Evolutionary conservation across 2,113 vertebrate genomes (phyloP), one percentile per base, ranked within the genome.

Genomic region (Maccullochella peelii): DNA sequence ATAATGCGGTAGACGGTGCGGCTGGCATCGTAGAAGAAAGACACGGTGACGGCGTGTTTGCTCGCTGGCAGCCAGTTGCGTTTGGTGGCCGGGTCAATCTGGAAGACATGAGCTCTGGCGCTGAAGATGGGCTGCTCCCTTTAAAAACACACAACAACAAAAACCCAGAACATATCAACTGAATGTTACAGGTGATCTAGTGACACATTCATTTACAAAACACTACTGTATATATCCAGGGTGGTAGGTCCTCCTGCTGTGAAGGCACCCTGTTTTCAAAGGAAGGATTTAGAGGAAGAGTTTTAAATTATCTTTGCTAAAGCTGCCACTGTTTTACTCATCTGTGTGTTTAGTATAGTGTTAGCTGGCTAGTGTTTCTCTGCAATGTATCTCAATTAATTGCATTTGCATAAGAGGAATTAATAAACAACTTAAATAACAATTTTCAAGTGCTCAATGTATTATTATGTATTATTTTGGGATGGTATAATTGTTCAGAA

Each of bases 71-170:
- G 96, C 98, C 98, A 99, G 94, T 98, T 98, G 42, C 97, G 91
- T 67, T 99, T 99, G 89, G 98, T 99, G 77, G 96, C 95, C 0
- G 98, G 98, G 89, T 99, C 98, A 0, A 99, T 99, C 93, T 99
- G 98, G 95, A 99, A 99, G 12, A 99, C 98, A 1, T 99, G 98
- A 4, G 98, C 98, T 90, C 97, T 95, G 58, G 97, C 96, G 90
- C 97, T 99, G 95, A 98, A 99, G 89, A 99, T 97, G 0, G 98
- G 97, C 93, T 98, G 97, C 93, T 99, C 98, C 96, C 98, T 99
- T 86, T 30, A 89, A 57, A 50, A 79, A 7, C 21, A 67, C 30
- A 76, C 54, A 63, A 65, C 52, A 68, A 14, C 16, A 74, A 4
- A 58, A 49, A 47, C 14, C 2, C 5, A 71, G 15, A 20, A 33